Conservation (phyloP, 2,888 invertebrate species). For the Dichetophora obliterata region DNA sequence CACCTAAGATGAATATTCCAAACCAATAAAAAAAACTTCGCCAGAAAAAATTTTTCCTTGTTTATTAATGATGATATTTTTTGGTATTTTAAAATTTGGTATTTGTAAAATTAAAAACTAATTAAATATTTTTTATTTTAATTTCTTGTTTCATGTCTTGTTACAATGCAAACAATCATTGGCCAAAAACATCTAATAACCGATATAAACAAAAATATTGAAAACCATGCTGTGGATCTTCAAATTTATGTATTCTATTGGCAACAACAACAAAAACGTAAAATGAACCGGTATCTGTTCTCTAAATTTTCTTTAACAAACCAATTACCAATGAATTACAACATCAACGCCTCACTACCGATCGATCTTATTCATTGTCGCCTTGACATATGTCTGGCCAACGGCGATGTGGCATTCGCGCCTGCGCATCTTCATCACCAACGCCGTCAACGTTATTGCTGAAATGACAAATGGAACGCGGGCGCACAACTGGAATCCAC, state of each 20-base stretch:
- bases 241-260: neutral
- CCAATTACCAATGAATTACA: slow-evolving; percentile 7
- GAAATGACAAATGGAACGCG: slow-evolving; percentile 35
- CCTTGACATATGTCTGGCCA: neutral
- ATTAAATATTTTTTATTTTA: neutral
- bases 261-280: neutral
- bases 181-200: too few species aligned
- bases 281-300: neutral
- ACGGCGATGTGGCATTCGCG: neutral
- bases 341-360: neutral
- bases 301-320: slow-evolving; percentile 11
- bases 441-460: slow-evolving; percentile 21
- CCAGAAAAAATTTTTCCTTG: too few species aligned
- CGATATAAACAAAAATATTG: too few species aligned
- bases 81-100: too few species aligned
- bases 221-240: slow-evolving; percentile 1
- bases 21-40: too few species aligned
- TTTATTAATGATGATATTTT: too few species aligned
- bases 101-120: too few species aligned
- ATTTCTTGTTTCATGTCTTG: neutral
- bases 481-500: slow-evolving; percentile 12
- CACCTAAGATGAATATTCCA: too few species aligned
- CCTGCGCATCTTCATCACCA: slow-evolving; percentile 21
- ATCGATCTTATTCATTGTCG: slow-evolving; percentile 5
- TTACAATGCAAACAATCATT: too few species aligned